These are phyloP conservation scores for Macroglossus sobrinus DNA, from an alignment of 2,113 vertebrate genomes.

Conservation along the genomic window DNA sequence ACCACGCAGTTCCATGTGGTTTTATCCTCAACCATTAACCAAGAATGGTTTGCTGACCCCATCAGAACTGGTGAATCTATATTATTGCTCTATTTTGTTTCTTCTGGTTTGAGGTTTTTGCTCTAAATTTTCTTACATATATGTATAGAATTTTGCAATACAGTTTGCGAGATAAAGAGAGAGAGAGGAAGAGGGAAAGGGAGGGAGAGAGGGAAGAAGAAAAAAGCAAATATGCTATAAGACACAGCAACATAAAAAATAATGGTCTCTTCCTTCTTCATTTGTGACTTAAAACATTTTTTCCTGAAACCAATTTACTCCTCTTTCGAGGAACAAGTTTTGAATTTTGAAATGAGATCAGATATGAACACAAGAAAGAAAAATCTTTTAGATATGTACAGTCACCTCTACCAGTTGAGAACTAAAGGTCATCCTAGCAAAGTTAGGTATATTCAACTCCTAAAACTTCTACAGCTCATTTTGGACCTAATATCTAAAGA, in stretches of 20 bases:
- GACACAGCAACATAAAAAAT: not conserved
- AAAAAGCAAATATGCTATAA: not conserved
- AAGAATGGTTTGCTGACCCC: not conserved
- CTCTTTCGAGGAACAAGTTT: slow-evolving; percentile 6
- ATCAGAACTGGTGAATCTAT: slow-evolving; percentile 13
- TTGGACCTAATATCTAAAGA: not conserved
- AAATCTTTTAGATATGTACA: not conserved
- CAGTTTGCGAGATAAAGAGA: not conserved
- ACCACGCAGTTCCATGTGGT: not conserved
- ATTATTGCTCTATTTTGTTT: not conserved
- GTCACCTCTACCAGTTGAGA: not conserved
- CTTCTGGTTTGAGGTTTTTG: slow-evolving; percentile 34
- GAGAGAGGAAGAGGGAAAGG: too few relatives aligned
- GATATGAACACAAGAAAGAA: not conserved
- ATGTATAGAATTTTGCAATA: not conserved
- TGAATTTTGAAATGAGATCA: not conserved
- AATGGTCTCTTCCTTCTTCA: not conserved
- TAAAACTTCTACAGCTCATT: not conserved
- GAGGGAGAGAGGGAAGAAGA: too few relatives aligned
- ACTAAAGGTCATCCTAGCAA: not conserved
- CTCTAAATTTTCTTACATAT: not conserved
- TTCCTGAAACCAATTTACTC: not conserved
- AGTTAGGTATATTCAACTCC: not conserved
- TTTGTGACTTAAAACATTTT: not conserved
- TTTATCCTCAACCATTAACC: not conserved